Base-by-base conservation (phyloP, 2,113 vertebrate genomes). In the Phalacrocorax carbo region DNA sequence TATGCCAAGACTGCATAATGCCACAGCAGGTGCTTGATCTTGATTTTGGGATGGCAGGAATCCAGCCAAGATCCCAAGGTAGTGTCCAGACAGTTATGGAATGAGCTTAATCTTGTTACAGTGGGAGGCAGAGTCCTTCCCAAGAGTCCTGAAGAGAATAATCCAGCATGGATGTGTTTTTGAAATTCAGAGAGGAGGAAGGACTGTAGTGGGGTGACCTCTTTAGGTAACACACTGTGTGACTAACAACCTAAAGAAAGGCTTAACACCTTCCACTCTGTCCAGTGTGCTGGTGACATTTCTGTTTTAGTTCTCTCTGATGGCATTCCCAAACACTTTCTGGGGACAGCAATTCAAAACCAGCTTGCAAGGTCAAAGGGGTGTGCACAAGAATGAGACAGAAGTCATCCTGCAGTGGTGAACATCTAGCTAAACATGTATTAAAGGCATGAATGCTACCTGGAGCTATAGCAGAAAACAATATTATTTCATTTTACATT, bases 61-160 rank as follows among this genome's bases (percentile, higher is more conserved):
- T 32, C 64, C 80, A 94, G 86, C 16, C 46, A 57, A 83, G 83
- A 88, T 95, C 86, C 49, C 64, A 86, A 83, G 48, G 55, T 88
- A 86, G 38, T 60, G 86, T 88, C 93, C 95, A 92, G 91, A 83
- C 51, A 93, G 88, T 88, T 94, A 91, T 10, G 60, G 86, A 96
- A 83, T 86, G 83, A 92, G 46, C 42, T 95, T 92, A 83, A 81
- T 88, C 68, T 81, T 95, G 27, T 58, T 86, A 46, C 36, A 86
- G 68, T 0, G 0, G 62, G 71, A 93, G 58, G 11, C 44, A 88
- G 62, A 95, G 58, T 58, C 60, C 83, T 86, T 14, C 93, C 72
- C 60, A 88, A 44, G 64, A 90, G 58, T 2, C 0, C 15, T 54
- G 49, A 82, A 60, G 12, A 69, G 30, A 76, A 83, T 42, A 92